phyloP scores from a whole-genome alignment of 1,140 invertebrate genomes.

The Varroa destructor region DNA sequence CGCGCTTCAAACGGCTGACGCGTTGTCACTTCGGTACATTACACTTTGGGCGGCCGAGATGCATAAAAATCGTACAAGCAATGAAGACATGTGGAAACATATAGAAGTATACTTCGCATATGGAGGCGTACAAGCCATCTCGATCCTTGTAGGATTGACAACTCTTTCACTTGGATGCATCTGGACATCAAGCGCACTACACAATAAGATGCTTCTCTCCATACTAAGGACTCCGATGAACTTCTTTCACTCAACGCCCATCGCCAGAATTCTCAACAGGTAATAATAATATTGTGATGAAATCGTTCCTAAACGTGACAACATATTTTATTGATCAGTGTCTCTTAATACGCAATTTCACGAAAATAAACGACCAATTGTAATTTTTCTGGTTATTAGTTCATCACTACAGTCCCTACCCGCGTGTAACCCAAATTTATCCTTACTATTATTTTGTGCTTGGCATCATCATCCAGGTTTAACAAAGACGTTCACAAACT shows the following conservation, averaged over 20 bases:
- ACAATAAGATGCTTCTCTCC: slow-evolving; percentile 37
- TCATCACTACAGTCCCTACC: too few species aligned
- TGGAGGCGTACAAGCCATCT: background rate
- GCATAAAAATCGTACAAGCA: background rate
- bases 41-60: background rate
- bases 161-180: slow-evolving; percentile 36
- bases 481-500: slow-evolving; percentile 1
- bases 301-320: too few species aligned
- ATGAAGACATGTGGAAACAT: background rate
- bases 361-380: too few species aligned
- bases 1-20: slow-evolving; percentile 32
- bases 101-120: slow-evolving; percentile 1
- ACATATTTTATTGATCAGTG: too few species aligned
- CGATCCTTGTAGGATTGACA: slow-evolving; percentile 30
- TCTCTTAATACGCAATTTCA: too few species aligned
- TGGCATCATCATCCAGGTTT: background rate
- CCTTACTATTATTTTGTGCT: too few species aligned
- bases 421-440: too few species aligned
- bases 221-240: slow-evolving; percentile 39
- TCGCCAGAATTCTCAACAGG: slow-evolving; percentile 53
- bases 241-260: slow-evolving; percentile 42
- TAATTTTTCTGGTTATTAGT: too few species aligned
- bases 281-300: slow-evolving; percentile 31
- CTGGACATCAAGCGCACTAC: slow-evolving; percentile 49
- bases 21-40: background rate